Evolutionary conservation across 2,797 vertebrate genomes (phyloP), one percentile per base, ranked within the genome.

Genomic region (Balearica regulorum): DNA sequence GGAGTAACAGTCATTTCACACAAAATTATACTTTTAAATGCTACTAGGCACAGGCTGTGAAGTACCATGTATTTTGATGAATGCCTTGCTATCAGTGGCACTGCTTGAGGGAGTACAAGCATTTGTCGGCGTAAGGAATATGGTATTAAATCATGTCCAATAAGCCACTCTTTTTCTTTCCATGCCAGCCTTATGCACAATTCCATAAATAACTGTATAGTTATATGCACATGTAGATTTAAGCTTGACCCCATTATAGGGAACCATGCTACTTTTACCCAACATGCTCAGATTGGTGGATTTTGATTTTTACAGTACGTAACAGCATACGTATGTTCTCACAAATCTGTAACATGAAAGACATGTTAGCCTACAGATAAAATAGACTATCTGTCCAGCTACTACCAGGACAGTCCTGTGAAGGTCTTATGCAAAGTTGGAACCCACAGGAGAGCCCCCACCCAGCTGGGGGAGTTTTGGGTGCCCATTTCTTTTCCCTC

Each of bases 221-320:
- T 20, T 7, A 2, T 5, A 35, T 2, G 16, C 13, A 4, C 3
- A 0, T 2, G 8, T 12, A 35, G 25, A 21, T 41, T 64, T 57
- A 28, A 65, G 31, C 29, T 21, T 64, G 35, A 43, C 19, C 19
- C 20, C 15, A 28, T 55, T 9, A 3, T 13, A n/a, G 43, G 28
- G 24, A 64, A 7, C 55, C 14, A 3, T 3, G 26, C 18, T 65
- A 31, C 16, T 35, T 37, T 51, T 21, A 20, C n/a, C 24, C 10
- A 26, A 0, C 12, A 1, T 13, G 9, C 78, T 79, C 2, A 4
- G 25, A 17, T 5, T 16, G 49, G 25, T 44, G 58, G 35, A 25
- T 25, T 54, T 48, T 37, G 10, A 39, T 41, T 83, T 80, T 80
- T 68, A 10, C 18, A 22, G 9, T 11, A 15, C 2, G 3, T 31